Evolutionary conservation across 92 coral and sea anemone species (phyloP), one percentile per base, ranked within the genome.

Genomic region (Phenganax marumi): DNA sequence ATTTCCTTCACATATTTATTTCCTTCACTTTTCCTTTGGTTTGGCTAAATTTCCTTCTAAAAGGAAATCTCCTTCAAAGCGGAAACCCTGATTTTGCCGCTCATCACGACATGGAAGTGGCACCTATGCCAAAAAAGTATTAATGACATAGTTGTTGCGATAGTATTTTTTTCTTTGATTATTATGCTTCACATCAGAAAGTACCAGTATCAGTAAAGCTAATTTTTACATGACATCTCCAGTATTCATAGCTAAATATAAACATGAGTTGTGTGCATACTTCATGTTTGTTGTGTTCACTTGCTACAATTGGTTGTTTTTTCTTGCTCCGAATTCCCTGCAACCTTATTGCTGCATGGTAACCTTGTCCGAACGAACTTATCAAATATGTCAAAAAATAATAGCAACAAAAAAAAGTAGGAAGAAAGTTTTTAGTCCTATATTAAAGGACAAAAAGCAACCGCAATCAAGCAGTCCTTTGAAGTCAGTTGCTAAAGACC

Each of bases 401-500:
- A 22, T 6, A 70, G 39, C 18, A 33, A 18, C 50, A 54, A 26
- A 46, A 21, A 51, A 18, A 50, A 50, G n/a, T 53, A 70, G 16
- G 49, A 70, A 7, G 49, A 16, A 46, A 53, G 24, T 53, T 50
- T 70, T 53, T 70, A 33, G 49, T 70, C 19, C 22, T 53, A n/a
- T 53, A 46, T 50, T 50, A 50, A 70, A 70, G 49, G 76, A 46
- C 76, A 70, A 70, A 24, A 50, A 70, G 76, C 39, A 18, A 18
- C 52, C 76, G 39, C 52, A 16, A 22, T 50, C 76, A 50, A 50
- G 18, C 39, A 77, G 71, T 79, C 74, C 79, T n/a, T n/a, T n/a
- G n/a, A n/a, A n/a, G n/a, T n/a, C n/a, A n/a, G n/a, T n/a, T n/a
- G n/a, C n/a, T n/a, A n/a, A n/a, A n/a, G n/a, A n/a, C n/a, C n/a